phyloP scores from a whole-genome alignment of 2,888 invertebrate species.

The Eupithecia inturbata region DNA sequence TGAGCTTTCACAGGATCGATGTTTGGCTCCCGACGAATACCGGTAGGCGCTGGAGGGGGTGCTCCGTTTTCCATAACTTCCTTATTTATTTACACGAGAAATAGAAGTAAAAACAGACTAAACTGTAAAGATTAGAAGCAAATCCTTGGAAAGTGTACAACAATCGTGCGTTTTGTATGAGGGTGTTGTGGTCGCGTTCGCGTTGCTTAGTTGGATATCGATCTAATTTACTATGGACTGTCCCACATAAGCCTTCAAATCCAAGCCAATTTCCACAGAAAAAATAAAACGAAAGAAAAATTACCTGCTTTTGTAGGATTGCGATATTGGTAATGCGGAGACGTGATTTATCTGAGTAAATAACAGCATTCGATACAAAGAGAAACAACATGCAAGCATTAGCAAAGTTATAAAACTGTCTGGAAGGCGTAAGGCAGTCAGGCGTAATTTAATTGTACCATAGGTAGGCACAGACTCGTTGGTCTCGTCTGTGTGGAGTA shows the following conservation, averaged over 20 bases:
- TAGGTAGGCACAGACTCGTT: conserved; percentile 17
- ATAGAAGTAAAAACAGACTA: background rate
- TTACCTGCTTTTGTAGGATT: background rate
- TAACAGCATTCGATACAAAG: conserved; percentile 12
- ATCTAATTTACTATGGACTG: background rate
- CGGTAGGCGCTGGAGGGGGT: conserved; percentile 55
- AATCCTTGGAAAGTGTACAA: no score
- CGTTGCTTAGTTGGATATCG: conserved; percentile 7
- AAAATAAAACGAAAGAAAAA: background rate
- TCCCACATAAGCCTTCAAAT: background rate
- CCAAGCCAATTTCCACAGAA: background rate
- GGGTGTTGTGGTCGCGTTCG: background rate
- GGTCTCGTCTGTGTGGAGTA: conserved; percentile 3
- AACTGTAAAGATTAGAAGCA: no score
- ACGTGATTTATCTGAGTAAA: background rate
- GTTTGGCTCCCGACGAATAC: conserved; percentile 66
- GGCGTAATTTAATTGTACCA: conserved; percentile 29
- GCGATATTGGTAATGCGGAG: conserved; percentile 2
- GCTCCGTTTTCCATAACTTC: conserved; percentile 61
- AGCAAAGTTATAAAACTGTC: conserved; percentile 35
- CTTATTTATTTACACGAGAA: background rate
- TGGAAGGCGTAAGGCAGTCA: conserved; percentile 30
- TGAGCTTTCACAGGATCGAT: conserved; percentile 77
- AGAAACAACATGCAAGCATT: conserved; percentile 23
- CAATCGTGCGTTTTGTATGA: background rate